Percentiles rank a stretch among this genome's conserved stretches.
Evolutionary conservation across 2,113 vertebrate species (phyloP).

Genomic region (Corapipo altera): DNA sequence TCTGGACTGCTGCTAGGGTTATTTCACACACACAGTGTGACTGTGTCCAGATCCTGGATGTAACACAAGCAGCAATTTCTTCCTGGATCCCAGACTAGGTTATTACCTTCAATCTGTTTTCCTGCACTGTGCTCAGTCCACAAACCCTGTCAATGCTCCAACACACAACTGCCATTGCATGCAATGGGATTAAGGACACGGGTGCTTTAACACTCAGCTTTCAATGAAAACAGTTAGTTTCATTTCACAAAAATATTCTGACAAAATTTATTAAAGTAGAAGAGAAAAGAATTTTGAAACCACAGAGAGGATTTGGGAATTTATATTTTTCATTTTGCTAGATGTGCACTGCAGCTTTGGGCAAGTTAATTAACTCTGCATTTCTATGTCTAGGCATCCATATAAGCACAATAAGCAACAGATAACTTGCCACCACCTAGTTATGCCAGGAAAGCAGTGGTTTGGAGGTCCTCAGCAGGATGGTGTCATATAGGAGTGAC

Average conservation of each 20-base stretch:
- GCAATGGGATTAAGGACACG: background rate
- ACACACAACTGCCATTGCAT: fast-evolving
- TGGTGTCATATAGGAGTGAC: background rate
- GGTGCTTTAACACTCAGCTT: background rate
- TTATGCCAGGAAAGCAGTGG: background rate
- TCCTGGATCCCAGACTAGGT: background rate
- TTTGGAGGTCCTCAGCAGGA: background rate
- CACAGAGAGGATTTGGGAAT: background rate
- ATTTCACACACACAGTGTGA: background rate
- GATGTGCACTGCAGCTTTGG: background rate
- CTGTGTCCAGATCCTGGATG: background rate
- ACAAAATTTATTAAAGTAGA: background rate
- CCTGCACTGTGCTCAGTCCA: background rate
- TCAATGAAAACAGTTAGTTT: background rate
- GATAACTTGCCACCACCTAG: background rate
- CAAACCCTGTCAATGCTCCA: background rate
- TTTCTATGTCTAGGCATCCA: background rate
- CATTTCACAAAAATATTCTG: background rate
- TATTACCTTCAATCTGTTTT: background rate
- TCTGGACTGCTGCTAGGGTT: background rate
- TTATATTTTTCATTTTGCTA: background rate
- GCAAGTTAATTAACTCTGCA: background rate
- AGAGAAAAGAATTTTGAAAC: background rate
- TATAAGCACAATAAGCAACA: background rate
- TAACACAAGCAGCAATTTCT: fast-evolving